Percentiles rank a stretch among this genome's conserved stretches.
phyloP scores from a whole-genome alignment of 2,797 vertebrate species.

The Nyctibius grandis region DNA sequence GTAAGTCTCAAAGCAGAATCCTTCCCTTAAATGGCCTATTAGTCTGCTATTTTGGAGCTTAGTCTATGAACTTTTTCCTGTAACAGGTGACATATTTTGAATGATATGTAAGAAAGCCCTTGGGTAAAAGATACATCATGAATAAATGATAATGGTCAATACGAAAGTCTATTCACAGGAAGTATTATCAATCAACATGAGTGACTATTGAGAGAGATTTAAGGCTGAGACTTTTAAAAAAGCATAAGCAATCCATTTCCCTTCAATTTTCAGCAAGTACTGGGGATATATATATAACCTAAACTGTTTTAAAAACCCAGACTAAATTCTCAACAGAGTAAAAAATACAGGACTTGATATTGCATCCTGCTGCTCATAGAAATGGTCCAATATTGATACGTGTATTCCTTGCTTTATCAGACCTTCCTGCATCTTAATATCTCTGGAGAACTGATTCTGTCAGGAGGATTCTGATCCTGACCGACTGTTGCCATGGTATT shows the following conservation, averaged over 20 bases:
- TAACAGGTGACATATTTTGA: slow-evolving; percentile 16
- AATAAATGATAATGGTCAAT: slow-evolving; percentile 56
- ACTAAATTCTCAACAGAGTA: not conserved
- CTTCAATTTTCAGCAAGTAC: not conserved
- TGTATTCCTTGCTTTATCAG: slow-evolving; percentile 16
- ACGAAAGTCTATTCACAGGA: not conserved
- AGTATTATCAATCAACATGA: slow-evolving; percentile 32
- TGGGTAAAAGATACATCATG: slow-evolving; percentile 16
- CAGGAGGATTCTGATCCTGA: slow-evolving; percentile 34
- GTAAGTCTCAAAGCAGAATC: not conserved
- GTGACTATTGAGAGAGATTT: not conserved
- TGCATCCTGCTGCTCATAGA: not conserved
- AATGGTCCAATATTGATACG: not conserved
- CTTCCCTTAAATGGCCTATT: not conserved
- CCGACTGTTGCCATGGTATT: slow-evolving; percentile 11
- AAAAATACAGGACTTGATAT: not conserved
- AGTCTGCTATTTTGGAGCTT: not conserved
- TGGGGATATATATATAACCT: not conserved
- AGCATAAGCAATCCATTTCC: not conserved
- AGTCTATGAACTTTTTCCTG: not conserved
- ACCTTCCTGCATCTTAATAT: slow-evolving; percentile 22
- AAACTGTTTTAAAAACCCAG: not conserved
- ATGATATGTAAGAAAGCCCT: not conserved
- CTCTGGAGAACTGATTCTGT: slow-evolving; percentile 40
- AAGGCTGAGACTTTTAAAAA: not conserved